These are phyloP conservation scores for Azorinus chamasolen DNA, from an alignment of 2,888 invertebrate species.

Conservation along the genomic window DNA sequence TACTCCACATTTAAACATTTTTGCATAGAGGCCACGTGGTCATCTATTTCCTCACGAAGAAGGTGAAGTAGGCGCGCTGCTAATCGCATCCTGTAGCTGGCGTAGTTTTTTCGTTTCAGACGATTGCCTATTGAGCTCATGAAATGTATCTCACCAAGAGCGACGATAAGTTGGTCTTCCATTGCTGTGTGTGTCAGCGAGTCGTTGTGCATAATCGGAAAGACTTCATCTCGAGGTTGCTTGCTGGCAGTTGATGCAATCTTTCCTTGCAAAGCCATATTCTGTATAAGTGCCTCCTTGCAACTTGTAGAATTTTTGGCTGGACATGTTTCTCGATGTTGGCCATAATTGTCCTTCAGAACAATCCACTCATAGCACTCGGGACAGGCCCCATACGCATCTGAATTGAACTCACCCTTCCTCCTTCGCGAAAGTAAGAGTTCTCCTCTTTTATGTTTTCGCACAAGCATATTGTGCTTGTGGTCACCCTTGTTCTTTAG, in stretches of 20 bases:
- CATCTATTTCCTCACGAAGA: slow-evolving; percentile 10
- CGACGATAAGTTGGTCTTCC: slow-evolving; percentile 14
- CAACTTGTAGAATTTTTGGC: background rate
- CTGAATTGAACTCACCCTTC: background rate
- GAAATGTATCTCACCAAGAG: slow-evolving; percentile 24
- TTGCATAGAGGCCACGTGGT: background rate
- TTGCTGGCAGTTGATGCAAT: background rate
- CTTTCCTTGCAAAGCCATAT: slow-evolving; percentile 7
- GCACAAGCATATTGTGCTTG: slow-evolving; percentile 13
- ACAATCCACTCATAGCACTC: slow-evolving; percentile 15
- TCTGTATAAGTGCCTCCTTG: slow-evolving; percentile 1
- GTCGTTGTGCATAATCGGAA: slow-evolving; percentile 31
- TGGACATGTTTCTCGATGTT: slow-evolving; percentile 9
- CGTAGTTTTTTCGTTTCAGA: slow-evolving; percentile 25
- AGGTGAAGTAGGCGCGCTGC: slow-evolving; percentile 28
- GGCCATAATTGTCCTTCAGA: slow-evolving; percentile 8
- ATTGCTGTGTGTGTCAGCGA: slow-evolving; percentile 7
- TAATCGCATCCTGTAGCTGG: slow-evolving; percentile 42
- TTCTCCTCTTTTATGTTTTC: slow-evolving; percentile 1
- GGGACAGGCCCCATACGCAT: slow-evolving; percentile 7
- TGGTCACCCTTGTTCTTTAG: slow-evolving; percentile 19
- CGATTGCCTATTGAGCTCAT: slow-evolving; percentile 6
- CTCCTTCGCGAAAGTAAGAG: slow-evolving; percentile 12
- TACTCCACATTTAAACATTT: slow-evolving; percentile 14
- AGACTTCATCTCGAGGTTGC: slow-evolving; percentile 29